These are phyloP conservation scores for Epicauta chinensis DNA, from an alignment of 1,140 invertebrate species.

Conservation along the genomic window DNA sequence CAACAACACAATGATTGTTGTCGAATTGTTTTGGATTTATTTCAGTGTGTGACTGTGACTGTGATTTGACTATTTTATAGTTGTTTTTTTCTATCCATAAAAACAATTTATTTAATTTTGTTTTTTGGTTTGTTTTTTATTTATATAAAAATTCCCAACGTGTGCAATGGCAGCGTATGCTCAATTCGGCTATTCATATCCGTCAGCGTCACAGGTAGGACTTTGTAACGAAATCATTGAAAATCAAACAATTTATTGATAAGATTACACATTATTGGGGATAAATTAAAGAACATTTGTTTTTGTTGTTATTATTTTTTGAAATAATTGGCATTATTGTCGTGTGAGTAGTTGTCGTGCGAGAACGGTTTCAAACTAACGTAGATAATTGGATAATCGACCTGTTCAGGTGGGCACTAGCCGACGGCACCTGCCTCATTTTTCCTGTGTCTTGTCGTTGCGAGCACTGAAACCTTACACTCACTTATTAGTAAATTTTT, in stretches of 20 bases:
- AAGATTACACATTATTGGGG: no score
- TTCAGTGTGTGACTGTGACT: slow-evolving; percentile 26
- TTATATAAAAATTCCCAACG: slow-evolving; percentile 9
- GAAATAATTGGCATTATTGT: no score
- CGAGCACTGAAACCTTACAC: no score
- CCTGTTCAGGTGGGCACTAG: slow-evolving; percentile 1
- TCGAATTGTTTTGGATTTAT: slow-evolving; percentile 20
- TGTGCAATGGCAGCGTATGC: slow-evolving; percentile 68
- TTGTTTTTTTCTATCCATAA: background rate
- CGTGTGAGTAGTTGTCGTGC: no score
- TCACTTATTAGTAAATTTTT: no score
- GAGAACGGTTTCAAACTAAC: no score
- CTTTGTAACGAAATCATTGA: background rate
- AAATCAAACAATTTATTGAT: no score
- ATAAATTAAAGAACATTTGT: no score
- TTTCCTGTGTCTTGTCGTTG: no score
- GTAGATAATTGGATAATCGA: slow-evolving; percentile 11
- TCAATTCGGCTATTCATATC: slow-evolving; percentile 76
- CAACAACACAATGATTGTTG: slow-evolving; percentile 6
- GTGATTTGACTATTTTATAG: background rate
- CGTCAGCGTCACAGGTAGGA: slow-evolving; percentile 70
- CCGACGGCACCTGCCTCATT: slow-evolving; percentile 8
- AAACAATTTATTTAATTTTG: slow-evolving; percentile 4
- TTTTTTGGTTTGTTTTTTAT: background rate
- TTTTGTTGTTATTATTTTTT: no score